Conservation (phyloP, 2,888 invertebrate species). For the Eupithecia dodoneata region DNA sequence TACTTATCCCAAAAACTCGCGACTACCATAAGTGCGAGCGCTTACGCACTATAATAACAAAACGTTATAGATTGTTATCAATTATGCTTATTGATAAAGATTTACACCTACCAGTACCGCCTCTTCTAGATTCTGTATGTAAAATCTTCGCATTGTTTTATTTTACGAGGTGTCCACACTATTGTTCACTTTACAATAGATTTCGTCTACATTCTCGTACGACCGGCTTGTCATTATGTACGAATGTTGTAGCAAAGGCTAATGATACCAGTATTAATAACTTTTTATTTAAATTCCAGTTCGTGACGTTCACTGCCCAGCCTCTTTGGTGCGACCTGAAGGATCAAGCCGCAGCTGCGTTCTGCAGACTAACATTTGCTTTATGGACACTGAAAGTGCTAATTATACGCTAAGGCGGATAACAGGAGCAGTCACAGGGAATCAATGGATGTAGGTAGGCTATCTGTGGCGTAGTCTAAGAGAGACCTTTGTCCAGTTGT, state of each 20-base stretch:
- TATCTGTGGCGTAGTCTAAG: not conserved
- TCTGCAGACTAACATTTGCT: too few relatives aligned
- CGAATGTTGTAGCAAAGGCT: conserved; percentile 46
- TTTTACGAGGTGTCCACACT: conserved; percentile 71
- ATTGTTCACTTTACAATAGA: conserved; percentile 71
- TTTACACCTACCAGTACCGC: conserved; percentile 42
- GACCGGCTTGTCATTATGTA: conserved; percentile 58
- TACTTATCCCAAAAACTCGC: too few relatives aligned
- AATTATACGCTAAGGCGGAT: not conserved
- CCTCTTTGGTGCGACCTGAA: too few relatives aligned
- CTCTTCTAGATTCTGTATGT: conserved; percentile 57
- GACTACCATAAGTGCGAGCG: too few relatives aligned
- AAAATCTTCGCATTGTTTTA: conserved; percentile 69
- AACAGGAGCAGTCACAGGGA: not conserved
- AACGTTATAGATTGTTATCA: conserved; percentile 21
- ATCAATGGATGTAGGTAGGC: not conserved
- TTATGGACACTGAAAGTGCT: too few relatives aligned
- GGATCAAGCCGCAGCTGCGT: too few relatives aligned
- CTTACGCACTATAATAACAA: too few relatives aligned
- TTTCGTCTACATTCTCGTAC: conserved; percentile 62
- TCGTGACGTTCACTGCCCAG: not conserved
- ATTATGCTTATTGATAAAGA: conserved; percentile 31
- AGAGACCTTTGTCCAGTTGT: not conserved
- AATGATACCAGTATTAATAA: conserved; percentile 45
- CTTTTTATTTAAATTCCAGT: not conserved